Percentiles rank a stretch among this genome's conserved stretches.
phyloP scores from a whole-genome alignment of 2,888 invertebrate species.

The Linyphia triangularis region DNA sequence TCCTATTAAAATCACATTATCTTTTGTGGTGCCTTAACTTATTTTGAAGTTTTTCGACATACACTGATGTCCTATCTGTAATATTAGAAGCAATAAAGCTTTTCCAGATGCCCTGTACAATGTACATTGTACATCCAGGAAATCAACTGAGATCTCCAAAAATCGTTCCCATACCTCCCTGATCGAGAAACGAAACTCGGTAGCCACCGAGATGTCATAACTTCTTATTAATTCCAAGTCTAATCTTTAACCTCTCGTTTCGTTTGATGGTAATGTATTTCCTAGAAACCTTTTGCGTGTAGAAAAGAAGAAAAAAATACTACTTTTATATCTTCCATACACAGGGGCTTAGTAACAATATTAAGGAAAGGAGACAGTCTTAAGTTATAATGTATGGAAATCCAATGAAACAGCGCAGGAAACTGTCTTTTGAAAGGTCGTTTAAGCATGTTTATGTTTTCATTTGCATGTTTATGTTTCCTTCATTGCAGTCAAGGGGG shows the following conservation, averaged over 20 bases:
- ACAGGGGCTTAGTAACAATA: constrained; percentile 29
- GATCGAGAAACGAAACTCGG: neutral
- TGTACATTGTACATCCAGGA: too few species aligned
- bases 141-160: too few species aligned
- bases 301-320: constrained; percentile 10
- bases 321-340: neutral
- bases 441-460: constrained; percentile 6
- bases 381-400: constrained; percentile 55
- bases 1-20: too few species aligned
- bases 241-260: neutral
- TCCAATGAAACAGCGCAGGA: constrained; percentile 58
- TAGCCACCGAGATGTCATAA: neutral
- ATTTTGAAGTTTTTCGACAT: too few species aligned
- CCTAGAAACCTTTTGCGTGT: neutral
- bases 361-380: constrained; percentile 7
- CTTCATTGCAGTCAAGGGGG: neutral
- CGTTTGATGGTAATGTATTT: constrained; percentile 13
- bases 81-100: too few species aligned
- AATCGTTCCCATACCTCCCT: neutral
- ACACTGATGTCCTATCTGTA: too few species aligned
- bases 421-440: neutral
- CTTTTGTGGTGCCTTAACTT: too few species aligned
- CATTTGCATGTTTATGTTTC: constrained; percentile 52
- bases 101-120: too few species aligned
- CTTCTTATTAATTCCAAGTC: neutral